phyloP scores from a whole-genome alignment of 2,888 invertebrate species.

The Agriopis aurantiaria region DNA sequence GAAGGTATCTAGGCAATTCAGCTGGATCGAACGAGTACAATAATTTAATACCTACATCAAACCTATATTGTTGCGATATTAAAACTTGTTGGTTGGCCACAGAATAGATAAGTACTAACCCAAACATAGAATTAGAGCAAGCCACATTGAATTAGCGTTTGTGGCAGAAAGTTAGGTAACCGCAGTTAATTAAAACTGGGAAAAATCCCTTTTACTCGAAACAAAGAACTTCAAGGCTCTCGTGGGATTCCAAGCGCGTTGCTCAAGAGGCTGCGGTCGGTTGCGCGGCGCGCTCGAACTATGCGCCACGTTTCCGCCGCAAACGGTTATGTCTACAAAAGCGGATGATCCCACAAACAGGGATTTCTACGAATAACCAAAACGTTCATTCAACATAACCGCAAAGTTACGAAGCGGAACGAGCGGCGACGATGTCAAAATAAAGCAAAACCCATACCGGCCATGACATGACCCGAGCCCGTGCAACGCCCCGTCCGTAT shows the following conservation, averaged over 20 bases:
- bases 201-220: conserved; percentile 65
- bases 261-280: conserved; percentile 68
- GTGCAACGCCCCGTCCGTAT: conserved; percentile 19
- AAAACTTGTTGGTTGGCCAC: conserved; percentile 43
- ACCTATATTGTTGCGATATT: conserved; percentile 23
- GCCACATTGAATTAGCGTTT: conserved; percentile 66
- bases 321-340: conserved; percentile 46
- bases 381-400: conserved; percentile 72
- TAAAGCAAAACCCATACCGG: conserved; percentile 61
- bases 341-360: conserved; percentile 63
- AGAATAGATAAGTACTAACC: conserved; percentile 18
- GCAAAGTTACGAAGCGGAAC: conserved; percentile 66
- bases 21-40: not conserved
- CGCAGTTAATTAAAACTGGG: conserved; percentile 56
- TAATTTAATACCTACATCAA: not conserved
- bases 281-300: conserved; percentile 58
- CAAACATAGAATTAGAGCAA: conserved; percentile 52
- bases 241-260: conserved; percentile 63
- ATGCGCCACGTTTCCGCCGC: conserved; percentile 68
- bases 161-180: conserved; percentile 56
- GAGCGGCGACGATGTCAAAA: conserved; percentile 60
- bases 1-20: conserved; percentile 1
- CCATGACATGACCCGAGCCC: conserved; percentile 53
- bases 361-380: conserved; percentile 69
- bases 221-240: conserved; percentile 74